Evolutionary conservation across 1,140 invertebrate genomes (phyloP), one percentile per base, ranked within the genome.

Genomic region (Chlorops oryzae): DNA sequence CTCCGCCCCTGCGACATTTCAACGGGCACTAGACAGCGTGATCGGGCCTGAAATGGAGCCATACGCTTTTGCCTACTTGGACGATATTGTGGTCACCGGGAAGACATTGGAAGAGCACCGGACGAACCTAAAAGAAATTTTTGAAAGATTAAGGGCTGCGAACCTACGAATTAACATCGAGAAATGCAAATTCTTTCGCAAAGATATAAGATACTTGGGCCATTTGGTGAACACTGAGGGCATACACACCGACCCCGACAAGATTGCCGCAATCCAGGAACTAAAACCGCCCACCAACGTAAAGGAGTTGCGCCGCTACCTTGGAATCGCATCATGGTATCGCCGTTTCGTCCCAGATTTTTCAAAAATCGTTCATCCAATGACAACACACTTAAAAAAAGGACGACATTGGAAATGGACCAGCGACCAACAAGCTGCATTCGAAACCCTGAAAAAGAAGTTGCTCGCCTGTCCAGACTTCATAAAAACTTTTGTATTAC

Each of bases 31-130:
- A n/a, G 62, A 65, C 47, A 18, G 54, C 4, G 55, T 68, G 27
- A 23, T 37, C 13, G 47, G 52, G 24, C 55, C 49, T 9, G 27
- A 58, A n/a, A 13, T 9, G 1, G 44, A 52, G n/a, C 38, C 73
- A 5, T 28, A 38, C 2, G 46, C 62, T 12, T 52, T 70, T n/a
- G 61, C 60, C 1, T 75, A 75, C 45, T 47, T 75, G 32, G n/a
- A n/a, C n/a, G n/a, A n/a, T n/a, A n/a, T n/a, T n/a, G n/a, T n/a
- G n/a, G n/a, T n/a, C n/a, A n/a, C 71, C 0, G 65, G 60, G 5
- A 45, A 50, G 13, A 56, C 54, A 3, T 72, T 75, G 32, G 62
- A 70, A 0, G 54, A 65, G n/a, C 73, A 76, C 51, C n/a, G 71
- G 5, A 6, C 42, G 23, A 59, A 69, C 22, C 46, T 75, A n/a